Evolutionary conservation across 2,797 vertebrate species (phyloP).

Genomic region (Benthosema pterotum): DNA sequence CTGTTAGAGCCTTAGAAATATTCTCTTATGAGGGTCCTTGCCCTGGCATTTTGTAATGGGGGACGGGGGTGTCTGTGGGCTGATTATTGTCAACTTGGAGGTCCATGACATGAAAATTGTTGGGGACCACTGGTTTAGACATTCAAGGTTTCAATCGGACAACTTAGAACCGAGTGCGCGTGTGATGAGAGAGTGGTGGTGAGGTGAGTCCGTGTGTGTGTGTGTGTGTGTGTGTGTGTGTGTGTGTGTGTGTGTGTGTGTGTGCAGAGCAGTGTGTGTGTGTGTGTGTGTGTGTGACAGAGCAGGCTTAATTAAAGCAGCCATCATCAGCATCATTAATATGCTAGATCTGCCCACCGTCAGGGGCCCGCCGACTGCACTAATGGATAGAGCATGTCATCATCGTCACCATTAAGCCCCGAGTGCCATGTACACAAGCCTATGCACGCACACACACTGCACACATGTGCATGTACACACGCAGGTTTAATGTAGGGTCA

Average conservation of each 20-base stretch:
- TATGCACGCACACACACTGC: slow-evolving; percentile 35
- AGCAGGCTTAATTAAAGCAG: slow-evolving; percentile 80
- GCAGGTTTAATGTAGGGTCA: slow-evolving; percentile 74
- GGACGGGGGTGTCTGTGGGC: too few relatives aligned
- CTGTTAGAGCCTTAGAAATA: too few relatives aligned
- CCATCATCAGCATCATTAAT: slow-evolving; percentile 82
- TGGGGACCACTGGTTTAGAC: too few relatives aligned
- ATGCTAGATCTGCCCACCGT: slow-evolving; percentile 78
- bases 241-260: too few relatives aligned
- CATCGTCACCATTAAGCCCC: slow-evolving; percentile 75
- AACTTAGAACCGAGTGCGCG: slow-evolving; percentile 56
- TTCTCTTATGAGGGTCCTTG: too few relatives aligned
- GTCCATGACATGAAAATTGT: too few relatives aligned
- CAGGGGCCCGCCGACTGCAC: slow-evolving; percentile 78
- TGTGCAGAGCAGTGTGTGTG: too few relatives aligned
- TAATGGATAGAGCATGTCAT: slow-evolving; percentile 82
- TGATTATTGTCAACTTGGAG: too few relatives aligned
- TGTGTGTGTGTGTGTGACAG: slow-evolving; percentile 69
- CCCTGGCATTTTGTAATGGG: too few relatives aligned
- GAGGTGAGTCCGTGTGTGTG: slow-evolving; percentile 64
- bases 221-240: too few relatives aligned
- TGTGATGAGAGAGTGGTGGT: slow-evolving; percentile 66
- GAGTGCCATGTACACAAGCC: slow-evolving; percentile 67
- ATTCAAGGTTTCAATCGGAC: slow-evolving; percentile 68
- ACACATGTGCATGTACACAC: slow-evolving; percentile 42